These are phyloP conservation scores for Microctenopoma stevenorrisi DNA, from an alignment of 2,797 vertebrate genomes.

Conservation along the genomic window DNA sequence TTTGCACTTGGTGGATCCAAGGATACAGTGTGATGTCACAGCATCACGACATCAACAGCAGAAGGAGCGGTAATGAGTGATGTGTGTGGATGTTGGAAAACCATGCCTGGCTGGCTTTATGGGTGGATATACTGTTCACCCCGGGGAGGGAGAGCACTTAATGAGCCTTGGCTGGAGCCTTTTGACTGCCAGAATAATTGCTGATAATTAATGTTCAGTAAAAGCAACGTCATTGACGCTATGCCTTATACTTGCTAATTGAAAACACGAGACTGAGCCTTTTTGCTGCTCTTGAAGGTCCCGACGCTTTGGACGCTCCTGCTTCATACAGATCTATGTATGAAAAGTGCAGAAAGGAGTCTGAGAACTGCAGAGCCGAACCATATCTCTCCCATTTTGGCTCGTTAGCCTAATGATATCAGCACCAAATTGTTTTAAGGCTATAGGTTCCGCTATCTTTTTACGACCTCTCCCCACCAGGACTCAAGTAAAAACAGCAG, in stretches of 20 bases:
- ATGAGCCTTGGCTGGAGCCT: constrained; percentile 61
- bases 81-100: constrained; percentile 4
- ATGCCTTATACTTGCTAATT: constrained; percentile 70
- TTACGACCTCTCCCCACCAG: constrained; percentile 59
- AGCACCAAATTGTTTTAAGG: constrained; percentile 45
- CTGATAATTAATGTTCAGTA: constrained; percentile 75
- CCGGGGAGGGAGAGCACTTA: constrained; percentile 67
- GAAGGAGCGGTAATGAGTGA: background rate
- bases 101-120: constrained; percentile 32
- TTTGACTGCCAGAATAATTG: constrained; percentile 71
- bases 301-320: constrained; percentile 19
- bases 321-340: background rate
- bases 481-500: constrained; percentile 64
- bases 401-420: constrained; percentile 32
- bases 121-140: constrained; percentile 44
- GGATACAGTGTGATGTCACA: constrained; percentile 10
- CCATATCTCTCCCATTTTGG: constrained; percentile 26
- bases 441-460: constrained; percentile 67
- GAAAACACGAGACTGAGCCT: constrained; percentile 75
- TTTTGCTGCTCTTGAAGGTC: constrained; percentile 54
- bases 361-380: constrained; percentile 28
- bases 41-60: background rate
- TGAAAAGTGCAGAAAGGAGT: background rate
- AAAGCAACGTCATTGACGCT: constrained; percentile 60
- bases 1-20: constrained; percentile 16